Evolutionary conservation across 2,888 invertebrate genomes (phyloP), one percentile per base, ranked within the genome.

Genomic region (Phlogophora meticulosa): DNA sequence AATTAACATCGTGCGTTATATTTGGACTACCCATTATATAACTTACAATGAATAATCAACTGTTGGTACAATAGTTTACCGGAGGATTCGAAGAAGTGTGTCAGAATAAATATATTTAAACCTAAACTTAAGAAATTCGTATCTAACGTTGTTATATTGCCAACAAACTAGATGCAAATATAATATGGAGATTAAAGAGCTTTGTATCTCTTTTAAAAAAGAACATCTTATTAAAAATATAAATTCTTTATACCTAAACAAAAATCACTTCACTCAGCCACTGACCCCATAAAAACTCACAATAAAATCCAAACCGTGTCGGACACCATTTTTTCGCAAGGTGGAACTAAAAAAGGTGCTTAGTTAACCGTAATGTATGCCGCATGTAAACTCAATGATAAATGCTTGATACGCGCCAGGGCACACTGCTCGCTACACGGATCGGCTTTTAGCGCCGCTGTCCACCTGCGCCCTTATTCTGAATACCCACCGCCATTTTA

Each of bases 331-430:
- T 80, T 82, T 71, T 43, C 72, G 22, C 49, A 59, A 59, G 71
- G 65, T 78, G 66, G 77, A 79, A 86, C 84, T 78, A 72, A 82
- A 79, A 79, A 86, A 85, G 79, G 79, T 79, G 73, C 77, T 81
- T 82, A 81, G 85, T 87, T 87, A 85, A 78, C 76, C 66, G 75
- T 88, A 90, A 92, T 90, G 82, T 88, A 87, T 88, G 89, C 89
- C 77, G 78, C 80, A 76, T 86, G 86, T 87, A 83, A 83, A 81
- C 82, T 80, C 78, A 72, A 87, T 91, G 89, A 92, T 90, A 89
- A 90, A 92, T 89, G 90, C 83, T 71, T 74, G 82, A 81, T 79
- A 83, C 81, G 85, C 81, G 83, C 64, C 65, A 72, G 71, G 75
- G 76, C 78, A 60, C 71, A 57, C 66, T 62, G 73, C 65, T 55